These are phyloP conservation scores for Nomia melanderi DNA, from an alignment of 1,140 invertebrate genomes.

Conservation along the genomic window DNA sequence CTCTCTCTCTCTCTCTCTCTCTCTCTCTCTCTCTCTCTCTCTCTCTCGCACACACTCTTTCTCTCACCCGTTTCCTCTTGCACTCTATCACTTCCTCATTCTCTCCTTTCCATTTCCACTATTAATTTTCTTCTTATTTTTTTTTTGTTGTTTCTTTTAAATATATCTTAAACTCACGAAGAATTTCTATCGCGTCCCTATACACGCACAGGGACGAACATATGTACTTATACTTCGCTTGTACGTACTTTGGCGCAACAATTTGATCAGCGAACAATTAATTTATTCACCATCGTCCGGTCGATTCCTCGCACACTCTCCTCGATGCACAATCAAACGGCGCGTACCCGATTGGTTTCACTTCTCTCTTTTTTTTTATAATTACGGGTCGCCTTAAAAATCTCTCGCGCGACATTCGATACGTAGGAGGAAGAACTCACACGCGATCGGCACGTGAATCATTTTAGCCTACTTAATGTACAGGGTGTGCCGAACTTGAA, in stretches of 20 bases:
- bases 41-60: background rate
- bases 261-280: slow-evolving; percentile 47
- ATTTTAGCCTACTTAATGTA: slow-evolving; percentile 5
- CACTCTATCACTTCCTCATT: too few relatives aligned
- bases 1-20: too few relatives aligned
- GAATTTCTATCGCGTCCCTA: slow-evolving; percentile 44
- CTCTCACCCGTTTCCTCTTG: too few relatives aligned
- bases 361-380: too few relatives aligned
- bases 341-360: too few relatives aligned
- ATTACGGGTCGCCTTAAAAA: background rate
- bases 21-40: background rate
- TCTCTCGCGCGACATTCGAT: background rate
- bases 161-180: slow-evolving; percentile 42
- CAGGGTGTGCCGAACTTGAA: too few relatives aligned
- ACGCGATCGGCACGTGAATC: background rate
- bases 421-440: background rate
- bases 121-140: too few relatives aligned
- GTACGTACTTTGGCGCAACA: slow-evolving; percentile 61
- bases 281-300: slow-evolving; percentile 25
- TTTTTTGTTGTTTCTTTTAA: background rate
- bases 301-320: background rate
- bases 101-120: too few relatives aligned
- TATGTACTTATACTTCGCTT: slow-evolving; percentile 53
- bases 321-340: background rate
- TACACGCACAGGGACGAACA: slow-evolving; percentile 47